These are phyloP conservation scores for Centrocercus urophasianus DNA, from an alignment of 2,113 vertebrate species.

Conservation along the genomic window DNA sequence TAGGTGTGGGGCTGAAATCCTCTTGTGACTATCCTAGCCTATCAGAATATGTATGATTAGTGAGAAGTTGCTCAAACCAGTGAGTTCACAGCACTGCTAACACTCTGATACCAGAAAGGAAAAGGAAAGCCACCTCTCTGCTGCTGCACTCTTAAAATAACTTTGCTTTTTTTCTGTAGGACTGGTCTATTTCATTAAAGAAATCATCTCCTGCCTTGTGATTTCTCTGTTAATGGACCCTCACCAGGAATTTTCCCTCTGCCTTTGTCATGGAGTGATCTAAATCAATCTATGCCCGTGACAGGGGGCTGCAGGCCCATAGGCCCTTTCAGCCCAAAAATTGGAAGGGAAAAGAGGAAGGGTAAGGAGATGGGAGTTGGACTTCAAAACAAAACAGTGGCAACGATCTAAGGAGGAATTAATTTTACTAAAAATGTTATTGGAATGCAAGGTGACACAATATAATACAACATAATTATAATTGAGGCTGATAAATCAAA, in stretches of 20 bases:
- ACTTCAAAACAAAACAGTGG: too few species aligned
- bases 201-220: neutral
- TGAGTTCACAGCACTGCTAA: neutral
- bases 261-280: too few species aligned
- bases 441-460: too few species aligned
- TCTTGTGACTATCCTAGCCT: neutral
- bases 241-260: neutral
- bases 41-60: rapidly evolving
- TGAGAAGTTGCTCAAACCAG: neutral
- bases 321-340: too few species aligned
- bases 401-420: too few species aligned
- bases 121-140: neutral
- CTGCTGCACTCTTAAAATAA: neutral
- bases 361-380: too few species aligned
- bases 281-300: too few species aligned
- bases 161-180: neutral
- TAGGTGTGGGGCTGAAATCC: neutral
- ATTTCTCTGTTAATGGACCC: neutral
- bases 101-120: neutral
- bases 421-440: too few species aligned
- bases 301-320: too few species aligned
- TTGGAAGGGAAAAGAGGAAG: too few species aligned
- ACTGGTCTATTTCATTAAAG: neutral
- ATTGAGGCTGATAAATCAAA: too few species aligned
- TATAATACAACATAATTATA: too few species aligned